Evolutionary conservation across 1,140 invertebrate genomes (phyloP), one percentile per base, ranked within the genome.

Genomic region (Diabrotica undecimpunctata): DNA sequence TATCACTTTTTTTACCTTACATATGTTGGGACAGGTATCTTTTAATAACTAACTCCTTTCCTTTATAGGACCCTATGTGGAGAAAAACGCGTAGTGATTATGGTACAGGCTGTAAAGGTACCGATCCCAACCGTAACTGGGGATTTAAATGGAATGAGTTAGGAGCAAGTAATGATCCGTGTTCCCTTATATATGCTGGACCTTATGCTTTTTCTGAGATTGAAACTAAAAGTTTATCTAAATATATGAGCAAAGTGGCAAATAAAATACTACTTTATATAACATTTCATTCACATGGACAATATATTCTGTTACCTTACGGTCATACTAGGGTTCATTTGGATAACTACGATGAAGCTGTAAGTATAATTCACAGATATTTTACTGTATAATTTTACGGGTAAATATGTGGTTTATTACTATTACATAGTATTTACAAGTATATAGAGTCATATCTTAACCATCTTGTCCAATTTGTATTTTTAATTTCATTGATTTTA

Each of bases 71-170:
- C 66, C 84, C 90, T 41, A 72, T 90, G 66, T 92, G 90, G 89
- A 83, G 90, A n/a, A 91, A 92, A 77, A 91, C 88, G 0, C 80
- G 88, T 14, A 83, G 80, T 51, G 80, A 79, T 8, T 84, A 84
- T 50, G 11, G 60, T 0, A 62, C 67, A 6, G 25, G 25, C 25
- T 92, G 90, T 65, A 70, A 65, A 39, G 90, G 90, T n/a, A 82
- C 83, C 25, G 90, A 92, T 75, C 84, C 87, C 0, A 92, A 92
- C 74, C 82, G 90, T 41, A 92, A 92, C 73, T 92, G 87, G 85
- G 84, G 78, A 35, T 88, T 85, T 75, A 85, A 87, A 68, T 92
- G 88, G 87, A 86, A 83, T 74, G 69, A 81, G 5, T 78, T 81
- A 37, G 90, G 91, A 12, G 83, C 88, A 3, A 90, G 86, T 60